Evolutionary conservation across 35 echinoderm and acorn worm genomes (phyloP), one percentile per base, ranked within the genome.

Genomic region (Stichopus chloronotus): DNA sequence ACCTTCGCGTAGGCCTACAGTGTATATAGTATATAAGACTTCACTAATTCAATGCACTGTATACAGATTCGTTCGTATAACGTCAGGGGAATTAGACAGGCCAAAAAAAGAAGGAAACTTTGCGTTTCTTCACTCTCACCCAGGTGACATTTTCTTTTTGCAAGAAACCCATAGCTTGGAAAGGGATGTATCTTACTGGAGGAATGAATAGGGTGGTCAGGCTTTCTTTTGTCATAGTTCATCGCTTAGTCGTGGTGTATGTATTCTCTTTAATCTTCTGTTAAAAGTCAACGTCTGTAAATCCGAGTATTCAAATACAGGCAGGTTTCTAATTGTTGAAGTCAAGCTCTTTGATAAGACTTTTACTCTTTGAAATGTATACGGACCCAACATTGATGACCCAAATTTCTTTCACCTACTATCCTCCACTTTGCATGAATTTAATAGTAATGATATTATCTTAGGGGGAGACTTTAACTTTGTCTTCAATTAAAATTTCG

Each of bases 291-390:
- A 19, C 20, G 52, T 85, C 43, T 9, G 43, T 55, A 17, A 53
- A 52, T 85, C 82, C 20, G 56, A 8, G 22, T 11, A 12, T 17
- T 57, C 55, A 16, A 24, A n/a, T 58, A 43, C 55, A 7, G 84
- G 84, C 19, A 87, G 84, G 56, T 59, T 87, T 56, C 5, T 87
- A 57, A 87, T 59, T 87, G 84, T 87, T n/a, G n/a, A n/a, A n/a
- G n/a, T n/a, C n/a, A n/a, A n/a, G n/a, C n/a, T n/a, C n/a, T n/a
- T n/a, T n/a, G 58, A 30, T 4, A 83, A 83, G 53, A 55, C 79
- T 83, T 83, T 83, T 52, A 83, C 79, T 6, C 53, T 83, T 52
- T 20, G 22, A 52, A 83, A 25, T 55, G 53, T 83, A 13, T 83
- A 83, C 53, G 79, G 24, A 52, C 79, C 79, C 4, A 83, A 83